Conservation (phyloP, 2,113 vertebrate species). For the Ptilorrhoa leucosticta region DNA sequence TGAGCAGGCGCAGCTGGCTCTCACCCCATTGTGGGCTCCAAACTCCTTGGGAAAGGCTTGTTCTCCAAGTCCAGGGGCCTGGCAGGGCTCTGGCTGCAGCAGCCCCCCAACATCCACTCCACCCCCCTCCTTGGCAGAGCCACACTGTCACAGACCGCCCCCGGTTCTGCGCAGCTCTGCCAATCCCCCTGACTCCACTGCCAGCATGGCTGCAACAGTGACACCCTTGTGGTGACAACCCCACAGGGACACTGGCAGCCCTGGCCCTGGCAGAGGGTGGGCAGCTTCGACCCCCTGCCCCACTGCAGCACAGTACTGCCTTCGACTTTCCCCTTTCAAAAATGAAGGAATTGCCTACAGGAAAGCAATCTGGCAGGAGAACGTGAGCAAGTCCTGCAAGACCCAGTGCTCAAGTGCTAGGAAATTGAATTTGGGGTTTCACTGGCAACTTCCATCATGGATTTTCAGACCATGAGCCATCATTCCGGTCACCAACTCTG, state of each 20-base stretch:
- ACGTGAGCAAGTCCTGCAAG: fast-evolving
- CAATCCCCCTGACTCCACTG: fast-evolving
- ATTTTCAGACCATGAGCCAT: not conserved
- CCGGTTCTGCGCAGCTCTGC: fast-evolving
- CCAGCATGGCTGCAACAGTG: not conserved
- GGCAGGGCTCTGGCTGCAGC: not conserved
- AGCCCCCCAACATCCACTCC: not conserved
- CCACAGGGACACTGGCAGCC: not conserved
- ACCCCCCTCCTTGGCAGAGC: fast-evolving
- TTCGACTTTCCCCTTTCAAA: not conserved
- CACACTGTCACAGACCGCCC: not conserved
- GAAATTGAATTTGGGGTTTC: not conserved
- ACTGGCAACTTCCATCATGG: fast-evolving
- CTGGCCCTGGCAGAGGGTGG: fast-evolving
- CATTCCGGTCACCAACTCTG: fast-evolving
- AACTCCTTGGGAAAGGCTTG: not conserved
- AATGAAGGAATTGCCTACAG: not conserved
- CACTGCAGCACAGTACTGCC: fast-evolving
- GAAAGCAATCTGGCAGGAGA: not conserved
- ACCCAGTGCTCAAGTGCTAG: fast-evolving
- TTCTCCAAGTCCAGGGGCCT: fast-evolving
- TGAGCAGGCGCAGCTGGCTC: fast-evolving
- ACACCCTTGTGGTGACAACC: not conserved
- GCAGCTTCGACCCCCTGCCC: not conserved
- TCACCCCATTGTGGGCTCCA: fast-evolving